Evolutionary conservation across 2,888 invertebrate genomes (phyloP).

Genomic region (Sthenelais limicola): DNA sequence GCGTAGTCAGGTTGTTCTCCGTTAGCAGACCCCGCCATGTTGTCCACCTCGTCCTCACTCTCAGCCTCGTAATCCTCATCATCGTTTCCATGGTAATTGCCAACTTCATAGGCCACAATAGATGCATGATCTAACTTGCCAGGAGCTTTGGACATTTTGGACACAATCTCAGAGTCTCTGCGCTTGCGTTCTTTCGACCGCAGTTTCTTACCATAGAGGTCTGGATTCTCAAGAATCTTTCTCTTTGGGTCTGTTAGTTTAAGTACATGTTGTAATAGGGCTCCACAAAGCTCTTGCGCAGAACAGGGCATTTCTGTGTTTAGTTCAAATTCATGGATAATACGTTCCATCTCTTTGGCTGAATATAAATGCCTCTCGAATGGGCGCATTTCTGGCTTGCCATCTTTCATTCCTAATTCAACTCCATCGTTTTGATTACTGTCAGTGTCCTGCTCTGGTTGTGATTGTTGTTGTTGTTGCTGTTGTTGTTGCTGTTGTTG

Average conservation of each 20-base stretch:
- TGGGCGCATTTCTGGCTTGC: constrained; percentile 69
- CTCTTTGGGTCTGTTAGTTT: constrained; percentile 85
- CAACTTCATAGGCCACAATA: constrained; percentile 85
- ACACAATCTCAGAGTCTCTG: constrained; percentile 76
- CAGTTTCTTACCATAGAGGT: constrained; percentile 66
- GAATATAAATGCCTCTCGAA: constrained; percentile 84
- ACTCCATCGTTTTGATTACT: constrained; percentile 30
- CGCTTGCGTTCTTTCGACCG: constrained; percentile 64
- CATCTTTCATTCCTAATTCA: constrained; percentile 47
- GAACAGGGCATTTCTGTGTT: constrained; percentile 68
- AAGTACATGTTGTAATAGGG: constrained; percentile 69
- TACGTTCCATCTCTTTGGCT: constrained; percentile 75
- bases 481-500: not conserved
- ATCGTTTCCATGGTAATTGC: constrained; percentile 61
- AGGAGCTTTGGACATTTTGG: constrained; percentile 84
- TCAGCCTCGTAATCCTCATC: constrained; percentile 57
- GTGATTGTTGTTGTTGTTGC: not conserved
- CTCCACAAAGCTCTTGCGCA: constrained; percentile 71
- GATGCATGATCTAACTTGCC: constrained; percentile 92
- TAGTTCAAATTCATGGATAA: constrained; percentile 70
- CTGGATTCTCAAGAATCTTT: constrained; percentile 83
- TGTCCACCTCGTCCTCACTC: constrained; percentile 44
- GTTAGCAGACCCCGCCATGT: not conserved
- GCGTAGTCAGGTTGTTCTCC: not conserved
- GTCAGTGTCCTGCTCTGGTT: constrained; percentile 26